These are phyloP conservation scores for Molorchus minor DNA, from an alignment of 2,888 invertebrate genomes.

Conservation along the genomic window DNA sequence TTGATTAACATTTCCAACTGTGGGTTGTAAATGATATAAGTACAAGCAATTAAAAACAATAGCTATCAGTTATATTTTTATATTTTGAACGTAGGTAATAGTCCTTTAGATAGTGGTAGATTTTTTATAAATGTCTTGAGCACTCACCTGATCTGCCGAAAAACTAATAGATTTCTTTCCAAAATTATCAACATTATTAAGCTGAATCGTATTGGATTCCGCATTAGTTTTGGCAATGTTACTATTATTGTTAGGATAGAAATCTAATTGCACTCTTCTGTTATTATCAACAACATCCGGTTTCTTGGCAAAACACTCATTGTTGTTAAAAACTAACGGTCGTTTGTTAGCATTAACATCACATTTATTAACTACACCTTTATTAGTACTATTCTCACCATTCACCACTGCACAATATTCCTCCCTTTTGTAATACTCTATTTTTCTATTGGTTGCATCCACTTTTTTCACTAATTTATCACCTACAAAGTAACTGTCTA, in stretches of 20 bases:
- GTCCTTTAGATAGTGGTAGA: no score
- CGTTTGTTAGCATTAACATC: slow-evolving; percentile 29
- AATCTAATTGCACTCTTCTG: slow-evolving; percentile 48
- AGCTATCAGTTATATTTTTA: no score
- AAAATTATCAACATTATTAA: slow-evolving; percentile 56
- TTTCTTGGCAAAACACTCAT: slow-evolving; percentile 36
- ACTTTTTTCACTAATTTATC: slow-evolving; percentile 47
- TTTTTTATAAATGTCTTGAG: slow-evolving; percentile 1
- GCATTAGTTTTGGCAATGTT: slow-evolving; percentile 27
- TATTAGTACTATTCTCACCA: slow-evolving; percentile 29
- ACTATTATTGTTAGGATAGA: slow-evolving; percentile 37
- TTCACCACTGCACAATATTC: slow-evolving; percentile 32
- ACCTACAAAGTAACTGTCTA: slow-evolving; percentile 52
- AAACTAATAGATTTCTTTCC: slow-evolving; percentile 61
- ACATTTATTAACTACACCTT: slow-evolving; percentile 33
- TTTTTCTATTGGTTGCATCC: slow-evolving; percentile 36
- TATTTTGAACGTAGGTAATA: no score
- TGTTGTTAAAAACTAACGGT: slow-evolving; percentile 24
- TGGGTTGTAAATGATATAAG: no score
- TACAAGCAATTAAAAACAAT: no score
- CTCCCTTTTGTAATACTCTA: slow-evolving; percentile 48
- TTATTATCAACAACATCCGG: slow-evolving; percentile 22
- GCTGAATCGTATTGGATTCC: slow-evolving; percentile 53
- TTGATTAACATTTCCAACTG: no score
- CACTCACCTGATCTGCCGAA: slow-evolving; percentile 71